Evolutionary conservation across 1,140 invertebrate genomes (phyloP).

Genomic region (Papilio polyxenes): DNA sequence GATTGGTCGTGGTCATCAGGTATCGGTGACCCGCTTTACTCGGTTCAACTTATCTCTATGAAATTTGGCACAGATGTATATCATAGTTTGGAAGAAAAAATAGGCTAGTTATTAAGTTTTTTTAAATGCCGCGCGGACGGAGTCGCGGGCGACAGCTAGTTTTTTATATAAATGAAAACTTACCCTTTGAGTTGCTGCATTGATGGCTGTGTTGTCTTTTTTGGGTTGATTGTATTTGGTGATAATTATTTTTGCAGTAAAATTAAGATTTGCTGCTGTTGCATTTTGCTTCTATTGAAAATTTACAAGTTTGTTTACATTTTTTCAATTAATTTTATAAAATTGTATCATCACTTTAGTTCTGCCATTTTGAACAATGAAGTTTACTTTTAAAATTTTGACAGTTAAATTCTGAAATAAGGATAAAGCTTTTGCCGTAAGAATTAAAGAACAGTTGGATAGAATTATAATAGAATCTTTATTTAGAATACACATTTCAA

Average conservation of each 20-base stretch:
- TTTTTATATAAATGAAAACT: neutral
- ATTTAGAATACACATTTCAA: too few relatives aligned
- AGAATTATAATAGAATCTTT: too few relatives aligned
- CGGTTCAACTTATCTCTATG: too few relatives aligned
- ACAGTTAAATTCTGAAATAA: neutral
- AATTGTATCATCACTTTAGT: neutral
- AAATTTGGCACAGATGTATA: too few relatives aligned
- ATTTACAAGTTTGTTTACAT: neutral
- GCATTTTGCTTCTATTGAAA: neutral
- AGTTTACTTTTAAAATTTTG: neutral
- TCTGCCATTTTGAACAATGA: neutral
- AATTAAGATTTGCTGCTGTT: neutral
- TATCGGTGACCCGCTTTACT: too few relatives aligned
- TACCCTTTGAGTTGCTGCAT: constrained; percentile 2
- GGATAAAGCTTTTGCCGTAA: neutral
- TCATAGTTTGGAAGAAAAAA: too few relatives aligned
- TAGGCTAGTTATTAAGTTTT: too few relatives aligned
- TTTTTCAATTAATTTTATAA: neutral
- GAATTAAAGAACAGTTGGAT: too few relatives aligned
- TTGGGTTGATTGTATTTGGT: neutral
- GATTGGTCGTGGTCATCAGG: too few relatives aligned
- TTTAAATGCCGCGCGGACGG: too few relatives aligned
- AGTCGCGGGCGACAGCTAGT: neutral
- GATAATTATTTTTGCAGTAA: neutral
- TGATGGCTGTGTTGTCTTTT: neutral